Base-by-base conservation (phyloP, 2,888 invertebrate genomes). In the Arge pagana region DNA sequence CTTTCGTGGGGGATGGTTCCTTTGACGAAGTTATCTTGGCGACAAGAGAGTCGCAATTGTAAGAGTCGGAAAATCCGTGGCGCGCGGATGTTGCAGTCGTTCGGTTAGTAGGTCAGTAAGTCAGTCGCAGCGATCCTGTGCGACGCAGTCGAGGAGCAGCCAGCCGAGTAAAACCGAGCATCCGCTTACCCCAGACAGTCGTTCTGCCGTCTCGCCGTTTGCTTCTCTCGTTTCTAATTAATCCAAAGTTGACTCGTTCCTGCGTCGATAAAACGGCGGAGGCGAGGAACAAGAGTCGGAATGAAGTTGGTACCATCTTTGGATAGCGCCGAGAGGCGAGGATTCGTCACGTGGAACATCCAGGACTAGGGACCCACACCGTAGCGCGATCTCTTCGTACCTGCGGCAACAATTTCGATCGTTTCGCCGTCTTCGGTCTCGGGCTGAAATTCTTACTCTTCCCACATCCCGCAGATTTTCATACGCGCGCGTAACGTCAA, bases 201-300 rank as follows among this genome's bases (percentile, higher is more conserved):
- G n/a, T n/a, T 45, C 45, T 33, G 11, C n/a, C 33, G 33, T 31
- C 24, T 51, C 56, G 55, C 55, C 56, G 56, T 57, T 58, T 62
- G 56, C 56, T 45, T 53, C n/a, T n/a, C n/a, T n/a, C 54, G 56
- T 48, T 58, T 61, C 61, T 67, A 66, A 70, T 70, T 67, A 70
- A 67, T 66, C 61, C 57, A 57, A 51, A 61, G 62, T 61, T 64
- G 64, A 68, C 65, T 68, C 66, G 68, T 70, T 69, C 66, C 62
- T 59, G n/a, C n/a, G 61, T 59, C 60, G 60, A 54, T 53, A 57
- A 60, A 60, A 63, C 66, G 33, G 23, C 11, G 45, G 23, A 28
- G 2, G 1, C n/a, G 42, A 18, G 21, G 15, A 24, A n/a, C n/a
- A n/a, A n/a, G n/a, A n/a, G n/a, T n/a, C n/a, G n/a, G n/a, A n/a